phyloP scores from a whole-genome alignment of 2,797 vertebrate genomes.

The Prionace glauca region DNA sequence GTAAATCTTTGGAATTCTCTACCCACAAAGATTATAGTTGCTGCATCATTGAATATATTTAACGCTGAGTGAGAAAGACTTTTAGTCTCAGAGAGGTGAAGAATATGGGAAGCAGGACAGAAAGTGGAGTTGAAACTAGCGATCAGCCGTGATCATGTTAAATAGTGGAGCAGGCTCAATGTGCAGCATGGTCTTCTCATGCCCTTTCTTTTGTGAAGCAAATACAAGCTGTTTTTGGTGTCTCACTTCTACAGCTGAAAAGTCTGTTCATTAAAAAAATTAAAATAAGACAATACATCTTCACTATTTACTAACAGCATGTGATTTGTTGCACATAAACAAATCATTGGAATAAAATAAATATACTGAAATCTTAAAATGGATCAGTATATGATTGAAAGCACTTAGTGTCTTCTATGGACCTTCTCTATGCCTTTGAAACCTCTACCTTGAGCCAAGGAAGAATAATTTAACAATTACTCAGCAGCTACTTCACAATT shows the following conservation, averaged over 20 bases:
- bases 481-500: not conserved
- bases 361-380: not conserved
- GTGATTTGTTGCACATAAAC: not conserved
- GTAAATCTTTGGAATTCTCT: too few relatives aligned
- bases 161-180: too few relatives aligned
- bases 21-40: too few relatives aligned
- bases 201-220: not conserved
- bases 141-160: too few relatives aligned
- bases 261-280: not conserved
- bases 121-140: too few relatives aligned
- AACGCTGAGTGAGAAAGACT: too few relatives aligned
- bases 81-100: too few relatives aligned
- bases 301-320: not conserved
- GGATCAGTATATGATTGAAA: not conserved
- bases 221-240: not conserved
- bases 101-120: too few relatives aligned
- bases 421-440: not conserved
- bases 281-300: not conserved
- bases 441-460: not conserved
- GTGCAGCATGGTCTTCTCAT: too few relatives aligned
- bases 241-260: not conserved
- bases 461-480: not conserved
- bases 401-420: not conserved
- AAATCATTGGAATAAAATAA: not conserved
- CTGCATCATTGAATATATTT: too few relatives aligned